These are phyloP conservation scores for Brachirus orientalis DNA, from an alignment of 2,113 vertebrate genomes.

Conservation along the genomic window DNA sequence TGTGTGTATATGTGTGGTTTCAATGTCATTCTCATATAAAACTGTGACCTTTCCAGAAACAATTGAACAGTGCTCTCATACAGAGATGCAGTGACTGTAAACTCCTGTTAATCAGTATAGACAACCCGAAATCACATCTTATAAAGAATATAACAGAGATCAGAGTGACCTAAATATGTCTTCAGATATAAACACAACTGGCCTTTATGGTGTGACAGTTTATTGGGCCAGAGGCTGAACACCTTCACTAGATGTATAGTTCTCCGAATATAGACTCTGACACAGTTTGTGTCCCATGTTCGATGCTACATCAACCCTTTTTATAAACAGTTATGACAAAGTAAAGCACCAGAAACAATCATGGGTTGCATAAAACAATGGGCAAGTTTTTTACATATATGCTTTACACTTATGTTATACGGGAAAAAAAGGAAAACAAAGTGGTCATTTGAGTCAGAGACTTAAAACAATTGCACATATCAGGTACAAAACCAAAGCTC, in stretches of 20 bases:
- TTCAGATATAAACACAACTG: slow-evolving; percentile 49
- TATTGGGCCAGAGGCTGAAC: slow-evolving; percentile 51
- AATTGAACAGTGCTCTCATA: slow-evolving; percentile 1
- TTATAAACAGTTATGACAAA: too few species aligned
- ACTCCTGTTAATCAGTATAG: slow-evolving; percentile 12
- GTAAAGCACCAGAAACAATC: too few species aligned
- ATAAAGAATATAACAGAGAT: slow-evolving; percentile 43
- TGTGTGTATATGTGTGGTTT: neutral
- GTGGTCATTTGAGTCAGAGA: neutral
- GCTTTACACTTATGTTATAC: too few species aligned
- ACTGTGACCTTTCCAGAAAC: neutral
- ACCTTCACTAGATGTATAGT: slow-evolving; percentile 15
- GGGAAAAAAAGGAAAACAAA: too few species aligned
- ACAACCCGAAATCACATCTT: slow-evolving; percentile 15
- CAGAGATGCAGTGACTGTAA: neutral
- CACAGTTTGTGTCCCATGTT: slow-evolving; percentile 14
- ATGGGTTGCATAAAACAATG: too few species aligned
- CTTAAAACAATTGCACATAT: neutral
- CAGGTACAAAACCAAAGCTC: slow-evolving; percentile 11
- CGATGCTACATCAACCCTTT: too few species aligned
- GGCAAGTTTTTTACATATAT: too few species aligned
- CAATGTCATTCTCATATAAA: neutral
- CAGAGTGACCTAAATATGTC: slow-evolving; percentile 60
- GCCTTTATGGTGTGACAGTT: slow-evolving; percentile 51
- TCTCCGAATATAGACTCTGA: slow-evolving; percentile 24